phyloP scores from a whole-genome alignment of 2,113 vertebrate genomes.

The Haemorhous mexicanus region DNA sequence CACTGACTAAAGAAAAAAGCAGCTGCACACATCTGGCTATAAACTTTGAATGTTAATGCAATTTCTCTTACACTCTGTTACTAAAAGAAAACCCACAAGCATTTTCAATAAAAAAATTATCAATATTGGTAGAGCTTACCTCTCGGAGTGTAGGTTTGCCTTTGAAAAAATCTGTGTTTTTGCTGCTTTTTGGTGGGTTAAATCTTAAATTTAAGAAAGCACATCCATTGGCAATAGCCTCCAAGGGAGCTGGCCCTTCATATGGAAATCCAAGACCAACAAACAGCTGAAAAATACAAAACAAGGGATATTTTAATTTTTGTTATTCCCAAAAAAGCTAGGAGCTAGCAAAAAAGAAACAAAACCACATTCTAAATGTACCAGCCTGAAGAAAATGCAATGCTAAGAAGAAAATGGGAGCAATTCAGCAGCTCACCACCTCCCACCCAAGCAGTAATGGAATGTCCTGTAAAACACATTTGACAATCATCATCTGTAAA shows the following conservation, averaged over 20 bases:
- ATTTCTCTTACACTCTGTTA: neutral
- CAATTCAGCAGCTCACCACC: neutral
- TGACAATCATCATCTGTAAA: constrained; percentile 72
- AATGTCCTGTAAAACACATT: neutral
- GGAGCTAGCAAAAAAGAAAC: neutral
- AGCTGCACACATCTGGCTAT: neutral
- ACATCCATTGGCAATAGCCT: constrained; percentile 97
- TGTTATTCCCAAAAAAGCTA: constrained; percentile 13
- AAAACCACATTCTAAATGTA: neutral
- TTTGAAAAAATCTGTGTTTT: constrained; percentile 98
- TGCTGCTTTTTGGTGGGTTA: constrained; percentile 94
- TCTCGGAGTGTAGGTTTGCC: constrained; percentile 97
- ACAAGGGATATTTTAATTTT: neutral
- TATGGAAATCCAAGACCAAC: constrained; percentile 97
- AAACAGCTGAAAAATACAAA: constrained; percentile 84
- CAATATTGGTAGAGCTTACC: constrained; percentile 70
- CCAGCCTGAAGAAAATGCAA: neutral
- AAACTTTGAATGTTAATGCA: neutral
- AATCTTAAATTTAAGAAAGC: constrained; percentile 96
- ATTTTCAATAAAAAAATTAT: neutral
- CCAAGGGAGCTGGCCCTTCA: constrained; percentile 93
- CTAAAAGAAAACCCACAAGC: neutral
- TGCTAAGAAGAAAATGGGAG: neutral
- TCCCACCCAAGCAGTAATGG: neutral
- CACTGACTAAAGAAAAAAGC: neutral